phyloP scores from a whole-genome alignment of 1,140 invertebrate genomes.

The Diorhabda sublineata region DNA sequence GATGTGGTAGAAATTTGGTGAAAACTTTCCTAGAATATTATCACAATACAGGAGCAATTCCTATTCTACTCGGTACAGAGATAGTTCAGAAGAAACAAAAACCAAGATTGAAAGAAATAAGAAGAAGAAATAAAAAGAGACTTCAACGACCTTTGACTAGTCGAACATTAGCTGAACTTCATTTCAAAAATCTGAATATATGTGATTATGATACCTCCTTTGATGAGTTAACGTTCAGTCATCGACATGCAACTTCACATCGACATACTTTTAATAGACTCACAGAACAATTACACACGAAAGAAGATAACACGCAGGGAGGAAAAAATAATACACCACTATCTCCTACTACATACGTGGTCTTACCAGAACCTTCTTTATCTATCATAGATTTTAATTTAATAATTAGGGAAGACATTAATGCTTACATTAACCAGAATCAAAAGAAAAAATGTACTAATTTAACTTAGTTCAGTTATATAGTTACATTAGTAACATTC shows the following conservation, averaged over 20 bases:
- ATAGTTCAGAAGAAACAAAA: constrained; percentile 50
- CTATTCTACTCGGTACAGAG: constrained; percentile 53
- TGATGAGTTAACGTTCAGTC: constrained; percentile 43
- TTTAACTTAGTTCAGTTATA: not conserved
- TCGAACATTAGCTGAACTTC: constrained; percentile 55
- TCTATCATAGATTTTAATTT: constrained; percentile 71
- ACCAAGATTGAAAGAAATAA: constrained; percentile 48
- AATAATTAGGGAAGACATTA: constrained; percentile 52
- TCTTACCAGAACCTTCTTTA: constrained; percentile 56
- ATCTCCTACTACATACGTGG: constrained; percentile 40
- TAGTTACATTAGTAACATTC: too few species aligned
- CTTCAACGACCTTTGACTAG: constrained; percentile 54
- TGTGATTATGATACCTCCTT: constrained; percentile 51
- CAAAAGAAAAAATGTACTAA: constrained; percentile 23
- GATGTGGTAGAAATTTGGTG: constrained; percentile 72
- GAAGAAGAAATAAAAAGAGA: constrained; percentile 51
- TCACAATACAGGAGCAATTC: constrained; percentile 66
- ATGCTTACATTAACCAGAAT: constrained; percentile 27
- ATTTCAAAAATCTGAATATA: constrained; percentile 57
- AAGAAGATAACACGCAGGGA: constrained; percentile 38
- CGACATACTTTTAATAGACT: constrained; percentile 32
- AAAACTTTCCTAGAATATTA: constrained; percentile 78
- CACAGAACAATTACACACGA: constrained; percentile 32
- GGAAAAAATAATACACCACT: constrained; percentile 26
- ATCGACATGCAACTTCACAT: constrained; percentile 29